These are phyloP conservation scores for Tanypteryx hageni DNA, from an alignment of 2,888 invertebrate genomes.

Conservation along the genomic window DNA sequence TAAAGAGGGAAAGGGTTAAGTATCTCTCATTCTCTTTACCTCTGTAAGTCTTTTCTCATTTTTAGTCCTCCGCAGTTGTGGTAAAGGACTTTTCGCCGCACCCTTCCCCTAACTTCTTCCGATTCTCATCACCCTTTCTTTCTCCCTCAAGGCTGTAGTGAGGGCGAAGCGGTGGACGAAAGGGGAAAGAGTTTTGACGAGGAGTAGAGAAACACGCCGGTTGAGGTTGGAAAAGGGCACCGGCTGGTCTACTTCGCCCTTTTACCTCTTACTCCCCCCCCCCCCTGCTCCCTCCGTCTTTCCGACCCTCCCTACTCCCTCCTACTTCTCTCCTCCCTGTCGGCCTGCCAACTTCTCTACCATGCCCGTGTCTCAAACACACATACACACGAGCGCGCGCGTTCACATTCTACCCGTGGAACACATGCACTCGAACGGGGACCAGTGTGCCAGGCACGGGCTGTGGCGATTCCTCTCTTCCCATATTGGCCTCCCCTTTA, in stretches of 20 bases:
- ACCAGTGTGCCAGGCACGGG: conserved; percentile 57
- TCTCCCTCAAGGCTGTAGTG: not conserved
- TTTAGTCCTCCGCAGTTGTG: not conserved
- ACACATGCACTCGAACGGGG: not conserved
- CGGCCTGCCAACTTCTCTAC: not conserved
- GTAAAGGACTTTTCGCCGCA: not conserved
- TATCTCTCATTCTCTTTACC: not conserved
- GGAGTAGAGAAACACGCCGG: not conserved
- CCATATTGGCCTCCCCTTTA: not conserved
- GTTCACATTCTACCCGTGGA: not conserved
- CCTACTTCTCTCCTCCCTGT: not conserved
- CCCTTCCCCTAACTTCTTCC: not conserved
- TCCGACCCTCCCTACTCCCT: too few species aligned
- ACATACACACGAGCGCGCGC: conserved; percentile 13
- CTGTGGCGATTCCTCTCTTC: conserved; percentile 6
- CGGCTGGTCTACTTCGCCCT: conserved; percentile 45
- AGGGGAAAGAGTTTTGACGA: conserved; percentile 29
- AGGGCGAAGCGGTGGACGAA: not conserved
- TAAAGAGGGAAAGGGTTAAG: not conserved
- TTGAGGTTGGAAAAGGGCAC: conserved; percentile 18
- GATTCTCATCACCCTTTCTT: not conserved
- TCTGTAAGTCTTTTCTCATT: not conserved
- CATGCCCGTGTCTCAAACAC: not conserved
- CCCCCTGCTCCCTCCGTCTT: not conserved
- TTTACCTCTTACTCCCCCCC: not conserved